Base-by-base conservation (phyloP, 2,113 vertebrate species). In the Chrysemys picta region DNA sequence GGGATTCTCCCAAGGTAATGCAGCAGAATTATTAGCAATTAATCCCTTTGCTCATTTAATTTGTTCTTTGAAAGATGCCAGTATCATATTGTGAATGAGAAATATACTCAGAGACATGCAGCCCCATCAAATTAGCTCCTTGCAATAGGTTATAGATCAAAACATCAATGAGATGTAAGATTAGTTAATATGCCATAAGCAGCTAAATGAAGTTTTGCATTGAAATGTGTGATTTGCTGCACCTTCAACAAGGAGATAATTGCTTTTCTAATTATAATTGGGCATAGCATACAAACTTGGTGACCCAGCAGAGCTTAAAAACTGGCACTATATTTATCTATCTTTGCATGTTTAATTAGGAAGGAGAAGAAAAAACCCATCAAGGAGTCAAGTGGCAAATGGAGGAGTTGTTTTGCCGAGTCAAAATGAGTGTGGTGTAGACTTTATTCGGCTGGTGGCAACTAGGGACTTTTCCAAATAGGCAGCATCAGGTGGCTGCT, bases 181-280 rank as follows among this genome's bases (percentile, higher is more conserved):
- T 94, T 94, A 97, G 88, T 96, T 96, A 96, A 97, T 94, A 87
- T 72, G 69, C 93, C 72, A n/a, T 90, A 94, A 97, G 91, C 90
- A 97, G 59, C 88, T 91, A 93, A 97, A 91, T 7, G 52, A 96
- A 98, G 94, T 97, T 97, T 93, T 98, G 85, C 96, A 89, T 93
- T 93, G 91, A 98, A 97, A 97, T 92, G 80, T 95, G 47, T 97
- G 96, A 98, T 97, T 97, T 97, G 83, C 80, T 8, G 89, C 50
- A 79, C 93, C 96, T 97, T 96, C 98, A 98, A 97, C 93, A 93
- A 92, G 93, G 94, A 82, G 57, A 92, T 97, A 98, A 98, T 98
- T 98, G 93, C 93, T 94, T 91, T 88, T 92, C 97, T 98, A 98
- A 97, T 98, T 97, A 96, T 96, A 97, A 97, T 93, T 89, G 94